Evolutionary conservation across 2,888 invertebrate species (phyloP), one percentile per base, ranked within the genome.

Genomic region (Drosophila sordidula): DNA sequence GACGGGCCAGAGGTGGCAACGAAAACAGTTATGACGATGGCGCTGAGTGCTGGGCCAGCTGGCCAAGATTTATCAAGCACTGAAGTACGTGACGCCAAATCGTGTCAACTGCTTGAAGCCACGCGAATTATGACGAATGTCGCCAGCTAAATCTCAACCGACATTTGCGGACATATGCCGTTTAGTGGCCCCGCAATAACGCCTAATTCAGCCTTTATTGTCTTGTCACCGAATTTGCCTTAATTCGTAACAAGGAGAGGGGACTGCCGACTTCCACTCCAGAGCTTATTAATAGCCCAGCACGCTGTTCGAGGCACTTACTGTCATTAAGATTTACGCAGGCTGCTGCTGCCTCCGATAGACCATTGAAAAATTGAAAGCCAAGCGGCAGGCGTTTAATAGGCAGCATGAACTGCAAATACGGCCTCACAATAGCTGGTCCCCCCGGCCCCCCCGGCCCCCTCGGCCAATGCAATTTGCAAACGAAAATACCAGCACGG

Each of bases 51-150:
- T 68, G 62, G 46, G 68, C 59, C 70, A 63, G 72, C 57, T 71
- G 75, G 70, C 62, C 65, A 73, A 86, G 89, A 88, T 87, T 80
- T 86, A 87, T 84, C 84, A 78, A 80, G 89, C 67, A 72, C 38
- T 57, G 64, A 58, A 63, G 59, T 83, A 89, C 84, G 84, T 85
- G 84, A 78, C 78, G 50, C 57, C 76, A 69, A 80, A 88, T 87
- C 87, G 84, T 85, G 89, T 85, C 84, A 87, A 70, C 72, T 73
- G 70, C 67, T 69, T 56, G 51, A 29, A 55, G 44, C 55, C 56
- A 51, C 66, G 63, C 65, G 75, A 88, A 73, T 79, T 88, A 86
- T 84, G 83, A 83, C 66, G 70, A 70, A 81, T 86, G 74, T 62
- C 47, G 63, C 56, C 84, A 57, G 75, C 68, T 73, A 75, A 86